A percentile compares a stretch with the other conserved stretches of the same genome.
phyloP scores from a whole-genome alignment of 2,797 vertebrate genomes.

The Coilia nasus region DNA sequence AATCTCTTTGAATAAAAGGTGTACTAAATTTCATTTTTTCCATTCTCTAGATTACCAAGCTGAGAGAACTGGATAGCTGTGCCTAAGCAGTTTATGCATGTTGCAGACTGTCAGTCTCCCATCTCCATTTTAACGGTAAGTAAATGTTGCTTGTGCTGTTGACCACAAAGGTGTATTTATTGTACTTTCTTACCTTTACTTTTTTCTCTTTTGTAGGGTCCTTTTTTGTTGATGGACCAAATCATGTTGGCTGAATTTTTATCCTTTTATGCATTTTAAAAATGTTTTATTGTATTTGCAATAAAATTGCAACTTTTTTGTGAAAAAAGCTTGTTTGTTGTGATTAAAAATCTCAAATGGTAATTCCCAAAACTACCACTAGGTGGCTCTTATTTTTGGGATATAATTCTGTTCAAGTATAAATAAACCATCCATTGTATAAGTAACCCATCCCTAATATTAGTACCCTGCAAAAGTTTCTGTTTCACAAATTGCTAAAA shows the following conservation, averaged over 20 bases:
- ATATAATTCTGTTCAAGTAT: not conserved
- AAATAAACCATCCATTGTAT: too few species aligned
- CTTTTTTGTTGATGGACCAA: constrained; percentile 11
- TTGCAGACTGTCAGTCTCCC: not conserved
- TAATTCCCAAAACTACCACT: not conserved
- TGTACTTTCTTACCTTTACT: not conserved
- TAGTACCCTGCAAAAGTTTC: too few species aligned
- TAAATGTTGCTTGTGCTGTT: not conserved
- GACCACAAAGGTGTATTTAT: not conserved
- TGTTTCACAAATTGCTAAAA: too few species aligned
- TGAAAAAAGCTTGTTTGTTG: not conserved
- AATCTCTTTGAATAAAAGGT: not conserved
- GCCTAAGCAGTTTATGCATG: constrained; percentile 3
- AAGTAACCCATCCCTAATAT: too few species aligned
- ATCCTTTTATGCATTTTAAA: constrained; percentile 23
- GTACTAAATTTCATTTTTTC: not conserved
- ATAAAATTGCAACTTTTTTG: constrained; percentile 19
- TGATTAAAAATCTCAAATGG: not conserved
- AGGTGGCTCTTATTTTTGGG: not conserved
- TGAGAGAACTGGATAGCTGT: constrained; percentile 18
- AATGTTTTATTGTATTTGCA: constrained; percentile 16
- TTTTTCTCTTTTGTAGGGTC: constrained; percentile 10
- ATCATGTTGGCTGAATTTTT: constrained; percentile 13
- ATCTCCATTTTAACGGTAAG: not conserved
- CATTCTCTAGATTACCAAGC: constrained; percentile 9